Conservation (phyloP, 2,797 vertebrate species). For the Brotogeris chrysoptera region DNA sequence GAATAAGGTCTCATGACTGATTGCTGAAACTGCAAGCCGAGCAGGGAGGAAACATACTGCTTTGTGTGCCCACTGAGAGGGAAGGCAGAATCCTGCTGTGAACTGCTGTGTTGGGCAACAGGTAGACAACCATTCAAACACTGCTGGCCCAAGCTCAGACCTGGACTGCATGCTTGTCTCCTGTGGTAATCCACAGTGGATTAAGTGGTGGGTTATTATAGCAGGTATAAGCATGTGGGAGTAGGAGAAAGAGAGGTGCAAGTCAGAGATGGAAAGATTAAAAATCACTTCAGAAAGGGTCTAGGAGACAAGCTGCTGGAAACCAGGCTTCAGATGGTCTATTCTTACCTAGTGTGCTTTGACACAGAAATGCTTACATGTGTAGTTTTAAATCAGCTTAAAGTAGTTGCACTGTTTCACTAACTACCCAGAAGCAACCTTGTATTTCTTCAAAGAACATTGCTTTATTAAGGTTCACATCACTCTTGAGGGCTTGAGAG, state of each 20-base stretch:
- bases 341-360: neutral
- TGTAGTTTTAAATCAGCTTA: neutral
- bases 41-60: neutral
- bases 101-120: rapidly evolving
- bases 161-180: neutral
- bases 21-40: neutral
- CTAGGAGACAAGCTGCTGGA: neutral
- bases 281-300: neutral
- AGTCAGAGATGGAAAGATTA: neutral
- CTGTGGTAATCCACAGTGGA: no score
- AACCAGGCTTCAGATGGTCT: neutral
- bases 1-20: neutral
- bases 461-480: neutral
- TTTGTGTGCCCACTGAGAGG: neutral
- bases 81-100: neutral
- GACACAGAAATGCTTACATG: neutral
- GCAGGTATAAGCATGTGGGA: neutral
- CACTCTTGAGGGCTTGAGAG: neutral
- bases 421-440: neutral
- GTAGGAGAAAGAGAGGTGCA: neutral
- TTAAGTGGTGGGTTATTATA: neutral
- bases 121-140: neutral
- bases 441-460: neutral
- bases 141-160: neutral
- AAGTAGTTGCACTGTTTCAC: neutral